Base-by-base conservation (phyloP, 2,113 vertebrate species). In the Nettapus auritus region DNA sequence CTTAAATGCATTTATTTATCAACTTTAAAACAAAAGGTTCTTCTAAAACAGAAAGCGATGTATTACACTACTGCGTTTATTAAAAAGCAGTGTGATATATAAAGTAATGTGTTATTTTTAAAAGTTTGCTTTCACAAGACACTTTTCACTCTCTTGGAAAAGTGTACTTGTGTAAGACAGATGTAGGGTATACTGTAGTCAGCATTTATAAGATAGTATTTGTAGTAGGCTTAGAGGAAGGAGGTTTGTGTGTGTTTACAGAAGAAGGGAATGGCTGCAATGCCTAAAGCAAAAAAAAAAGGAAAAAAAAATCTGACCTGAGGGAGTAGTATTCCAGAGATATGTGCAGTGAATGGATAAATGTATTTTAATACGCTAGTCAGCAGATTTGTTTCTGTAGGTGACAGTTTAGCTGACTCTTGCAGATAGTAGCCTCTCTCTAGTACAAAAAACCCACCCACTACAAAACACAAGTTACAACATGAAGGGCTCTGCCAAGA, bases 301-400 rank as follows among this genome's bases (percentile, higher is more conserved):
- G 60, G 52, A 25, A 52, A 50, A 34, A 13, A n/a, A 64, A 40
- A 46, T 38, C 23, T 95, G 57, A 67, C 70, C 63, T 63, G 48
- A 10, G 78, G 81, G 74, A 76, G 33, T 44, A 48, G 55, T 66
- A 74, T 89, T 86, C 67, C 38, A 67, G 56, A 77, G 67, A 67
- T 74, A 77, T 8, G 40, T 88, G 36, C 18, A 20, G 77, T 48
- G 83, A 87, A 70, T 55, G 57, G 67, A 77, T 95, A 87, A 87
- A 93, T 76, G 62, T 52, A 31, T 46, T 96, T 80, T 76, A 73
- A 82, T 84, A 79, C 55, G 36, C 31, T 69, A 93, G 69, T 96
- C 95, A 96, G 86, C 86, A 96, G 63, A 92, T 95, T 67, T 79
- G 42, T 94, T 90, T 95, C 89, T 69, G 17, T 57, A 31, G 62